Evolutionary conservation across 2,113 vertebrate species (phyloP).

Genomic region (Otolemur garnettii): DNA sequence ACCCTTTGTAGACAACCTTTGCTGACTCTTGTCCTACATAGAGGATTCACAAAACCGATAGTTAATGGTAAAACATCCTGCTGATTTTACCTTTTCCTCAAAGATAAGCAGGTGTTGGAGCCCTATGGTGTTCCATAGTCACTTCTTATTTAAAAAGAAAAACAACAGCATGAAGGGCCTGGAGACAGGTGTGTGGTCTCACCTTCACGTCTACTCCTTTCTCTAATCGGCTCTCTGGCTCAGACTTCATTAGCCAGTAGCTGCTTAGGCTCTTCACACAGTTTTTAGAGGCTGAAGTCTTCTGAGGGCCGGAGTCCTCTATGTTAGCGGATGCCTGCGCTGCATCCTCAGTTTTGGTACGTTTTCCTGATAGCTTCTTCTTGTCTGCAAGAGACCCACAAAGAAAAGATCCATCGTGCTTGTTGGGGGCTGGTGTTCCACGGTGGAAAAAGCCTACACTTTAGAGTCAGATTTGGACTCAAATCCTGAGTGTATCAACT

Average conservation of each 20-base stretch:
- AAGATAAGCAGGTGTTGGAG: not conserved
- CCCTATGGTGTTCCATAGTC: not conserved
- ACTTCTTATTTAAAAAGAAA: not conserved
- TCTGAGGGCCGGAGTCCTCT: conserved; percentile 47
- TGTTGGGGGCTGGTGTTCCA: not conserved
- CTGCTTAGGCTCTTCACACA: conserved; percentile 59
- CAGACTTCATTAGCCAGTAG: conserved; percentile 98
- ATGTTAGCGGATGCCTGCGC: not conserved
- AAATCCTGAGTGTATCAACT: not conserved
- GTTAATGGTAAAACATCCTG: not conserved
- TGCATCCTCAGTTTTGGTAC: conserved; percentile 71
- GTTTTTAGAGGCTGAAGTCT: not conserved
- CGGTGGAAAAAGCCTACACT: not conserved
- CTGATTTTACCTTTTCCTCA: not conserved
- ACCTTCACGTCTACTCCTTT: conserved; percentile 97
- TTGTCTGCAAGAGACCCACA: conserved; percentile 76
- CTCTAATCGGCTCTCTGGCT: conserved; percentile 96
- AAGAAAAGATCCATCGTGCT: not conserved
- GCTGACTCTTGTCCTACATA: not conserved
- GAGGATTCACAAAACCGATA: not conserved
- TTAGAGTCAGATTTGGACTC: not conserved
- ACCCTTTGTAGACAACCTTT: not conserved
- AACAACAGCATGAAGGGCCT: not conserved
- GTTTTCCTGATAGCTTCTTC: conserved; percentile 83
- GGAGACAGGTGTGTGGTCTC: not conserved